Evolutionary conservation across 2,113 vertebrate genomes (phyloP).

Genomic region (Pontoporia blainvillei): DNA sequence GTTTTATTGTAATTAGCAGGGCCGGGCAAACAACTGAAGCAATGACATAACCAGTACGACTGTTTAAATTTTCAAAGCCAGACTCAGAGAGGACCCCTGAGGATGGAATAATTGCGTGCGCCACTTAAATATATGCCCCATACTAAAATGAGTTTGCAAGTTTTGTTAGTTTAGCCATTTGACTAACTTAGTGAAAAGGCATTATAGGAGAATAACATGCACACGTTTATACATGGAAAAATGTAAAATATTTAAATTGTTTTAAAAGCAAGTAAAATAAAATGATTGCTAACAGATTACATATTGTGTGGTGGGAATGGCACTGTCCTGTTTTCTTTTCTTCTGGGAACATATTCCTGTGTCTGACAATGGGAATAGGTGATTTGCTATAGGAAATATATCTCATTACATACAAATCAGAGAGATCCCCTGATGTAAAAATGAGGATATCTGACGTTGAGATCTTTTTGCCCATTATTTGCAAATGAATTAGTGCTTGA

Average conservation of each 20-base stretch:
- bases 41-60: not conserved
- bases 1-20: slow-evolving; percentile 5
- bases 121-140: not conserved
- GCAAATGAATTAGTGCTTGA: not conserved
- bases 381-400: not conserved
- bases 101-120: not conserved
- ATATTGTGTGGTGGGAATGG: not conserved
- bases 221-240: not conserved
- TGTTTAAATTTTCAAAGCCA: slow-evolving; percentile 12
- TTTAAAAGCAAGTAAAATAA: not conserved
- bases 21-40: not conserved
- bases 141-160: not conserved
- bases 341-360: not conserved
- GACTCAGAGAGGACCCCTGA: not conserved
- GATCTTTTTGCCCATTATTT: not conserved
- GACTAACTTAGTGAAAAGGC: not conserved
- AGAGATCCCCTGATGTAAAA: not conserved
- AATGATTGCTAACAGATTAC: not conserved
- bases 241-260: not conserved
- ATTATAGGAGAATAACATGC: not conserved
- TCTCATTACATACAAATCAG: not conserved
- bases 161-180: slow-evolving; percentile 15
- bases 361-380: not conserved
- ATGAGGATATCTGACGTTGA: not conserved
- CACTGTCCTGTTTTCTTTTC: not conserved